phyloP scores from a whole-genome alignment of 2,113 vertebrate genomes.

The Apaloderma vittatum region DNA sequence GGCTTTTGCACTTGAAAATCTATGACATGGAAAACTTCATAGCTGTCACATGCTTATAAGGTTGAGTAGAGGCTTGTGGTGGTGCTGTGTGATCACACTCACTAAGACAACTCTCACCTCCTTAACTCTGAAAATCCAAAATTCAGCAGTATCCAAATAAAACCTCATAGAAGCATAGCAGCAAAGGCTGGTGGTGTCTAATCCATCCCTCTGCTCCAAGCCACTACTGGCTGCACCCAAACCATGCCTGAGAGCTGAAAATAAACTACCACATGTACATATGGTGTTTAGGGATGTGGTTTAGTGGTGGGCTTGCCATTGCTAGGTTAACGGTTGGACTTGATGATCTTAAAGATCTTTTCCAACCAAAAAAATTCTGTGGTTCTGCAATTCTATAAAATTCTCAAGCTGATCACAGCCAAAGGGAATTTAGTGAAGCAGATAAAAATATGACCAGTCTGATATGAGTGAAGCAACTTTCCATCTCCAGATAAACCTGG shows the following conservation, averaged over 20 bases:
- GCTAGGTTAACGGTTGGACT: too few relatives aligned
- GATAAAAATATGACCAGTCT: background rate
- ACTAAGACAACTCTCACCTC: background rate
- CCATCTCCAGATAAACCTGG: background rate
- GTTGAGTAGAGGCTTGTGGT: background rate
- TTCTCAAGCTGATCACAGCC: background rate
- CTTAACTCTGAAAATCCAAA: background rate
- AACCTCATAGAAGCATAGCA: background rate
- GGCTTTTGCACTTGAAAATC: background rate
- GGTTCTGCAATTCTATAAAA: background rate
- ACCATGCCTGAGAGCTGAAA: background rate
- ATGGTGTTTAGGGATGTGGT: too few relatives aligned
- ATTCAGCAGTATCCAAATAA: background rate
- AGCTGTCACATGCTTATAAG: background rate
- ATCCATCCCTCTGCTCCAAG: background rate
- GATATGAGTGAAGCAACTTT: background rate
- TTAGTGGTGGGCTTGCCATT: too few relatives aligned
- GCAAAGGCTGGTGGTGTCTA: background rate
- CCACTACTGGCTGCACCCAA: background rate
- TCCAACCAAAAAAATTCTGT: too few relatives aligned
- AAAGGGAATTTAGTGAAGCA: background rate
- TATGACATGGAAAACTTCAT: background rate
- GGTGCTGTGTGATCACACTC: background rate
- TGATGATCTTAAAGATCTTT: too few relatives aligned
- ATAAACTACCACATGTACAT: background rate